Conservation (phyloP, 2,113 vertebrate genomes). For the Myxocyprinus asiaticus region DNA sequence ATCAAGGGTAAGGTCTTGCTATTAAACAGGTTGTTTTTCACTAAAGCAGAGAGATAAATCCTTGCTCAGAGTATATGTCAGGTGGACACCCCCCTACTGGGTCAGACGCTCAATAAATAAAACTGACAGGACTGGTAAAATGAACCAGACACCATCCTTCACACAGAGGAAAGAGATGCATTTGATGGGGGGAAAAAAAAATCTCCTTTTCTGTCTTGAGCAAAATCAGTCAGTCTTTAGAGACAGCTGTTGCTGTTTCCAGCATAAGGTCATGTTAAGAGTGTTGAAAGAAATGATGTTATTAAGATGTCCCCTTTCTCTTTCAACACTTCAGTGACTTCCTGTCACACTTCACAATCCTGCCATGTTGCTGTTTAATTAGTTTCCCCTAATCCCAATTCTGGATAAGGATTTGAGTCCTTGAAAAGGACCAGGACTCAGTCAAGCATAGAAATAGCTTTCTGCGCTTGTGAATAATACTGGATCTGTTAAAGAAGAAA, state of each 20-base stretch:
- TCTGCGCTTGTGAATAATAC: slow-evolving; percentile 9
- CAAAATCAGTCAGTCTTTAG: background rate
- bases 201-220: background rate
- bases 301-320: background rate
- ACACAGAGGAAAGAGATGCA: background rate
- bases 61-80: background rate
- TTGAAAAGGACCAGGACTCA: slow-evolving; percentile 17
- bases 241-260: background rate
- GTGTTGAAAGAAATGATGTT: slow-evolving; percentile 21
- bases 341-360: slow-evolving; percentile 2
- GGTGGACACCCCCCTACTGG: background rate
- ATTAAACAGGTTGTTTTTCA: slow-evolving; percentile 1
- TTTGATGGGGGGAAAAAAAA: background rate
- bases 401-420: slow-evolving; percentile 28
- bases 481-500: slow-evolving; percentile 4
- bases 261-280: background rate
- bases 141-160: background rate
- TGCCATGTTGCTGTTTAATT: slow-evolving; percentile 27
- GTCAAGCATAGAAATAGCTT: slow-evolving; percentile 4
- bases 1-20: background rate
- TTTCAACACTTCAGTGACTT: slow-evolving; percentile 22
- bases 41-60: background rate
- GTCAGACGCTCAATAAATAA: slow-evolving; percentile 3
- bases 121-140: background rate
- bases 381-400: slow-evolving; percentile 11